phyloP scores from a whole-genome alignment of 2,113 vertebrate species.

The Tympanuchus pallidicinctus region DNA sequence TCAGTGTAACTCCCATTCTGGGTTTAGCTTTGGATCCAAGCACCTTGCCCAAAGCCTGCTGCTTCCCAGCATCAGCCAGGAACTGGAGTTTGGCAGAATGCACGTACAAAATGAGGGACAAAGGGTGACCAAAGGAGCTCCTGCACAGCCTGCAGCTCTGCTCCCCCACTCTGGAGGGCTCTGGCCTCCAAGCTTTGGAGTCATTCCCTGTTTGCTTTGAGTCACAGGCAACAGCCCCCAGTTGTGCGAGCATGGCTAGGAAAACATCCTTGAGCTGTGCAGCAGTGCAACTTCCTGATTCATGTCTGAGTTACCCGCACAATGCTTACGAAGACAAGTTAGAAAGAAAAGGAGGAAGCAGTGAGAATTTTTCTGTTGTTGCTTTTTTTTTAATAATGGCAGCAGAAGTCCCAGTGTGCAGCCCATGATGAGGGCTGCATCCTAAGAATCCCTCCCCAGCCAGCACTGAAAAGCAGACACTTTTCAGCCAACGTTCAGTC shows the following conservation, averaged over 20 bases:
- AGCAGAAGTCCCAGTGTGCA: constrained; percentile 20
- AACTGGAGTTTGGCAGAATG: background rate
- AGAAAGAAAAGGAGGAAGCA: constrained; percentile 31
- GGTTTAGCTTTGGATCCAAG: background rate
- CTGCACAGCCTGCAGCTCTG: background rate
- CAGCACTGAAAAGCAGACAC: background rate
- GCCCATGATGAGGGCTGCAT: background rate
- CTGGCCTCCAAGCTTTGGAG: background rate
- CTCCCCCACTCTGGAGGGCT: background rate
- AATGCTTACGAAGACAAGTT: background rate
- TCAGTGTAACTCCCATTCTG: background rate
- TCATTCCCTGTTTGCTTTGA: background rate
- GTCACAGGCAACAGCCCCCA: background rate
- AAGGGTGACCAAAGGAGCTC: background rate
- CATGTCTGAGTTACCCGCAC: background rate
- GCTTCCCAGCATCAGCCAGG: background rate
- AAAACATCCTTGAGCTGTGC: background rate
- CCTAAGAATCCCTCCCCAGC: constrained; percentile 17
- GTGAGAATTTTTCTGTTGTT: background rate
- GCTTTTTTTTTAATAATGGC: constrained; percentile 16
- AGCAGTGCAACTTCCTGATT: background rate
- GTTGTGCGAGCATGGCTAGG: background rate
- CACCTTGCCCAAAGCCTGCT: background rate
- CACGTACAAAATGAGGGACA: background rate
- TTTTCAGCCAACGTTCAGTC: background rate